Percentiles rank a stretch among this genome's conserved stretches.
Conservation (phyloP, 23 tunicate species). For the Styela plicata region DNA sequence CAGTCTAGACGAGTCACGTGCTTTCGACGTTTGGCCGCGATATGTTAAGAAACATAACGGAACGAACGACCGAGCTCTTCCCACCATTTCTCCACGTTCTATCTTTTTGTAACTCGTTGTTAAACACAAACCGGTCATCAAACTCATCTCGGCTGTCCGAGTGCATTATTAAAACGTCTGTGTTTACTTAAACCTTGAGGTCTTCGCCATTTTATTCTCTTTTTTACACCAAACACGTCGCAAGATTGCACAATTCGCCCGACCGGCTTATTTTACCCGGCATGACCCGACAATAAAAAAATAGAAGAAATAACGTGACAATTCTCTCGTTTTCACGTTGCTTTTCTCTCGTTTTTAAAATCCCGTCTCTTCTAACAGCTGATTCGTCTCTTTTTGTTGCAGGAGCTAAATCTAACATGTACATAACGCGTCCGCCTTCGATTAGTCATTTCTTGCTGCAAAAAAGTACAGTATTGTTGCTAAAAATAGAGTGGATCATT, state of each 20-base stretch:
- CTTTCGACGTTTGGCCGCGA: not conserved
- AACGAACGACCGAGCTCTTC: not conserved
- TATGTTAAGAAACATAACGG: not conserved
- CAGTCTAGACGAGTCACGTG: conserved; percentile 42
- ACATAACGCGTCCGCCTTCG: not conserved
- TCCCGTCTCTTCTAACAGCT: not conserved
- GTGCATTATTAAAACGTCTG: not conserved
- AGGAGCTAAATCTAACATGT: not conserved
- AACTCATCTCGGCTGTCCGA: not conserved
- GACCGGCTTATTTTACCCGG: not conserved
- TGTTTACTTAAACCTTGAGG: not conserved
- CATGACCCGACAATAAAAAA: not conserved
- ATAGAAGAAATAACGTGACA: not conserved
- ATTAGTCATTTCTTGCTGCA: not conserved
- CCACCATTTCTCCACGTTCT: not conserved
- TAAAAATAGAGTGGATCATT: no score
- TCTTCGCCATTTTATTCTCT: not conserved
- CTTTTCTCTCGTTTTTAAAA: not conserved
- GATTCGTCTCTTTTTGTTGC: not conserved
- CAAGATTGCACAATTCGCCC: not conserved
- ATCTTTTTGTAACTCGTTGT: not conserved
- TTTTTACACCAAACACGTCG: not conserved
- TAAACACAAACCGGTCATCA: not conserved
- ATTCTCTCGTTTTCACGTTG: not conserved
- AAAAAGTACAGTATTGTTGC: no score